Conservation (phyloP, 35 echinoderm and acorn worm species). For the Lytechinus variegatus region DNA sequence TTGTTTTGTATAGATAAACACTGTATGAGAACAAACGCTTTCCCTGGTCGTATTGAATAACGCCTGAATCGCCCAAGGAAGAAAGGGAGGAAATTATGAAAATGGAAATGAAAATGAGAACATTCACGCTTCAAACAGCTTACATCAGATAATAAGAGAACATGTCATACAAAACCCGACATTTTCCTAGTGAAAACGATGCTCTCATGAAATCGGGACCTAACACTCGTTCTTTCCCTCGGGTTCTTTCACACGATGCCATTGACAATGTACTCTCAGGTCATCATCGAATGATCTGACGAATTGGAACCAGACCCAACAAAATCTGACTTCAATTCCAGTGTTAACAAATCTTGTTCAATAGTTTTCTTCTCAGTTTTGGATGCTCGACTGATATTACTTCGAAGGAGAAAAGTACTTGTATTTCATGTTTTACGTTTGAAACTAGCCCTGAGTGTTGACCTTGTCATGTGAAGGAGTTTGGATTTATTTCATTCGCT, state of each 20-base stretch:
- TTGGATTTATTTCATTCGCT: background rate
- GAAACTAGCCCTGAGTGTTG: background rate
- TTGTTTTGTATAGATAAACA: too few species aligned
- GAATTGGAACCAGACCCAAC: background rate
- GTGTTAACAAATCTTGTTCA: background rate
- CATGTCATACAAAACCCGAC: too few species aligned
- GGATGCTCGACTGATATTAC: background rate
- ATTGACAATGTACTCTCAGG: background rate
- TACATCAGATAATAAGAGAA: too few species aligned
- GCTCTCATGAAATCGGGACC: too few species aligned
- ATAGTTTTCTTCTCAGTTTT: background rate
- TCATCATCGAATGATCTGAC: background rate
- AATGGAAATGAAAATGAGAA: too few species aligned
- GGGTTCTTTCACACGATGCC: background rate
- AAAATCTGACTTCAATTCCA: background rate
- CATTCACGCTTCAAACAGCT: too few species aligned
- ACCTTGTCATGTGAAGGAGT: background rate
- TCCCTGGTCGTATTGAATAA: too few species aligned
- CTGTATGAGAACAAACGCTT: too few species aligned
- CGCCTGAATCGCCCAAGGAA: too few species aligned
- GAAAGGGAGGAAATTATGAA: too few species aligned
- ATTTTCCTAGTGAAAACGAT: too few species aligned
- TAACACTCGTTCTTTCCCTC: too few species aligned
- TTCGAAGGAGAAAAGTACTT: background rate
- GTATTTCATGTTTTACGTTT: background rate